phyloP scores from a whole-genome alignment of 2,113 vertebrate genomes.

The Cyanocitta stelleri region DNA sequence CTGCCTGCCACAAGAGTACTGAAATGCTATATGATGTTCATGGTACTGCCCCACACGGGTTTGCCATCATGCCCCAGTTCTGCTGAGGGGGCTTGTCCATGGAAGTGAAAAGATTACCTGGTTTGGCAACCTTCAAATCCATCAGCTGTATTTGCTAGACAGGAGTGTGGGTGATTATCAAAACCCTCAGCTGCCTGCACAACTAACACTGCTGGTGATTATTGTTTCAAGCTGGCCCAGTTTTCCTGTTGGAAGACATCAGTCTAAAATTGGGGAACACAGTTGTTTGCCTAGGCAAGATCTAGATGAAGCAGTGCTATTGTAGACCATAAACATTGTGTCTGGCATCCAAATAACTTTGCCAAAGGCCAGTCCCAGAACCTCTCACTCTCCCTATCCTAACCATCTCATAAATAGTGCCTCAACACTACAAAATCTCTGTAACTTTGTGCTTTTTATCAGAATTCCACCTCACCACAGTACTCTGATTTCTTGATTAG shows the following conservation, averaged over 20 bases:
- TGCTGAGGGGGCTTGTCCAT: fast-evolving
- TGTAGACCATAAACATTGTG: not conserved
- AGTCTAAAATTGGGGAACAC: not conserved
- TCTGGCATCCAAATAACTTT: not conserved
- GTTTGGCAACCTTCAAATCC: not conserved
- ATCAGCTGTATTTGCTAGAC: not conserved
- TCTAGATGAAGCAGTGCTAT: not conserved
- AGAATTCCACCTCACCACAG: not conserved
- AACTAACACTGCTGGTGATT: not conserved
- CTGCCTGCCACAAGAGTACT: not conserved
- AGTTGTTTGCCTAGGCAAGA: not conserved
- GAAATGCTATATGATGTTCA: not conserved
- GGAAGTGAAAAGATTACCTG: not conserved
- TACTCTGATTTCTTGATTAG: not conserved
- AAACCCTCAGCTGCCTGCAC: not conserved
- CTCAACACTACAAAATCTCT: not conserved
- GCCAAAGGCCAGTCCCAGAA: not conserved
- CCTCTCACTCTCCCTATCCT: not conserved
- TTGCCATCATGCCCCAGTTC: not conserved
- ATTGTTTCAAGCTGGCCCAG: not conserved
- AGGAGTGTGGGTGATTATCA: not conserved
- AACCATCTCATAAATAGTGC: not conserved
- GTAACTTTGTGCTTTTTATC: not conserved
- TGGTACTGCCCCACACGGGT: not conserved
- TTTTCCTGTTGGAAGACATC: not conserved